Evolutionary conservation across 2,888 invertebrate genomes (phyloP).

Genomic region (Conchocele bisecta): DNA sequence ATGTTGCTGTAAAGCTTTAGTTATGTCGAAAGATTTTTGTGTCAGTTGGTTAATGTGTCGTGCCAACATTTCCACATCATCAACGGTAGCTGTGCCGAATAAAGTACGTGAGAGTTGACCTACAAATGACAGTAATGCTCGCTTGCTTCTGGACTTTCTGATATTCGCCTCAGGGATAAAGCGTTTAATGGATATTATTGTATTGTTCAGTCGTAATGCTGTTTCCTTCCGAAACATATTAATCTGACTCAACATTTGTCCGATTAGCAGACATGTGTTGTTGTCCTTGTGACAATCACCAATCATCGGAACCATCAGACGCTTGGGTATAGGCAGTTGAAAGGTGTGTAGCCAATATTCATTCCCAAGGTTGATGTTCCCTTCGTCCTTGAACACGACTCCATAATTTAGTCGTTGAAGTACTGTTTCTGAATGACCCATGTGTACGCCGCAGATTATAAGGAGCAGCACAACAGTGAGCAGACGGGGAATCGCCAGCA

Average conservation of each 20-base stretch:
- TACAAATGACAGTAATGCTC: conserved; percentile 41
- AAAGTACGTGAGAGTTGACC: conserved; percentile 39
- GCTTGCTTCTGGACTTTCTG: conserved; percentile 7
- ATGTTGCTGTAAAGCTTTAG: conserved; percentile 11
- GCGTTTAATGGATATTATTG: neutral
- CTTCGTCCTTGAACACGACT: conserved; percentile 18
- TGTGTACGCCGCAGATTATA: neutral
- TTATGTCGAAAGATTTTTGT: neutral
- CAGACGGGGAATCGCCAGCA: neutral
- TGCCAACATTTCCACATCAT: conserved; percentile 36
- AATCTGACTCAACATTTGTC: conserved; percentile 20
- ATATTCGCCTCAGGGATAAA: neutral
- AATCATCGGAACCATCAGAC: conserved; percentile 2
- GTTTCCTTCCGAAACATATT: conserved; percentile 18
- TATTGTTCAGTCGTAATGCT: neutral
- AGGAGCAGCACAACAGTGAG: neutral
- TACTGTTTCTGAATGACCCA: too few relatives aligned
- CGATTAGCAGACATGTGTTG: conserved; percentile 2
- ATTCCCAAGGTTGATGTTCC: conserved; percentile 12
- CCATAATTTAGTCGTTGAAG: conserved; percentile 46
- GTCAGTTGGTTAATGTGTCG: conserved; percentile 19
- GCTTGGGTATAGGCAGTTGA: conserved; percentile 31
- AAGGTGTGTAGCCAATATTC: conserved; percentile 52
- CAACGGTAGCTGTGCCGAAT: conserved; percentile 50
- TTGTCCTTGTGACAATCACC: conserved; percentile 8